These are phyloP conservation scores for Sebastes umbrosus DNA, from an alignment of 2,797 vertebrate species.

Conservation along the genomic window DNA sequence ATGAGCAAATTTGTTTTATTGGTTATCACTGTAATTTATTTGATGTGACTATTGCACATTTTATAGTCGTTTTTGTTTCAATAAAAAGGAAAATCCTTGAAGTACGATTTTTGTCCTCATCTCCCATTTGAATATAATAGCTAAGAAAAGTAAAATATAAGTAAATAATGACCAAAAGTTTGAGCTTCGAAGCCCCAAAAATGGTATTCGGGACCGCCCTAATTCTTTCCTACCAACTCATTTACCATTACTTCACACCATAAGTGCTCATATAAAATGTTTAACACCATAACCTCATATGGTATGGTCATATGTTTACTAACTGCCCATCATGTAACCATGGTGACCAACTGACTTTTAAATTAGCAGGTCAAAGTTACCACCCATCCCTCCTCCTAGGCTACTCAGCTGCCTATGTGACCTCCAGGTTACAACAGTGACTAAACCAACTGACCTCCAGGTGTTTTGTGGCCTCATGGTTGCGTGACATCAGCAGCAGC, in stretches of 20 bases:
- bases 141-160: neutral
- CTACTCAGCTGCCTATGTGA: neutral
- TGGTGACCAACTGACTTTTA: neutral
- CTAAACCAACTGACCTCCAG: conserved; percentile 87
- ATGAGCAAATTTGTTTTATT: neutral
- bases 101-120: neutral
- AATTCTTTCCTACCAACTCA: neutral
- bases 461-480: conserved; percentile 98
- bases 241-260: neutral
- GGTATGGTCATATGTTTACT: no score
- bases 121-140: neutral
- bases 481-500: conserved; percentile 97
- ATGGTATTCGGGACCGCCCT: neutral
- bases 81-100: neutral
- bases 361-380: neutral
- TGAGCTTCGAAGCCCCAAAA: neutral
- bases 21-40: neutral
- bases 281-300: neutral
- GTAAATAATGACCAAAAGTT: neutral
- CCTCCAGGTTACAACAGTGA: neutral
- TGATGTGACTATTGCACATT: neutral
- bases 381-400: neutral
- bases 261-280: neutral
- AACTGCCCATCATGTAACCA: neutral
- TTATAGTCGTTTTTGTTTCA: neutral